Percentiles rank a stretch among this genome's conserved stretches.
phyloP scores from a whole-genome alignment of 2,113 vertebrate genomes.

The Myxocyprinus asiaticus region DNA sequence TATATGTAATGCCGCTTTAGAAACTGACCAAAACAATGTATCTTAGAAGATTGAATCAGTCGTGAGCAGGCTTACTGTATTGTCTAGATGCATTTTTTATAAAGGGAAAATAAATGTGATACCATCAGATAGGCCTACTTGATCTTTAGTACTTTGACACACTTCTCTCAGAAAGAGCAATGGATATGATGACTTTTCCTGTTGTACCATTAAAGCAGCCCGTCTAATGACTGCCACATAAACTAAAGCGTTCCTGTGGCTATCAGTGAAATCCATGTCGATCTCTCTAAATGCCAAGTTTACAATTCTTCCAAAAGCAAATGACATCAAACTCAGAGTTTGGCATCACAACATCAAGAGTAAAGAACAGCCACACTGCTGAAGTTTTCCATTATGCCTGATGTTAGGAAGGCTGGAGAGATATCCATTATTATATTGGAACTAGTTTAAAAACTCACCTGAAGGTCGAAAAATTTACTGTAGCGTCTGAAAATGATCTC shows the following conservation, averaged over 20 bases:
- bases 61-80: too few species aligned
- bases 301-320: slow-evolving; percentile 45
- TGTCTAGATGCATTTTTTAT: too few species aligned
- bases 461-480: slow-evolving; percentile 98
- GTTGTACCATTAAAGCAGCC: slow-evolving; percentile 48
- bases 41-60: too few species aligned
- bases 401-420: background rate
- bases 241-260: slow-evolving; percentile 71
- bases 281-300: slow-evolving; percentile 50
- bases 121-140: background rate
- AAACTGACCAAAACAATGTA: too few species aligned
- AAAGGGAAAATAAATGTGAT: background rate
- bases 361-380: background rate
- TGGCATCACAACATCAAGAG: background rate
- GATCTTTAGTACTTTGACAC: background rate
- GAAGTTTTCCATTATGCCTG: background rate
- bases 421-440: background rate
- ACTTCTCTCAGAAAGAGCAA: background rate
- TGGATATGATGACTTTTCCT: slow-evolving; percentile 60
- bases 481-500: slow-evolving; percentile 95
- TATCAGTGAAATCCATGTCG: slow-evolving; percentile 50
- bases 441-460: slow-evolving; percentile 75
- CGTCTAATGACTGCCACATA: slow-evolving; percentile 48
- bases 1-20: too few species aligned
- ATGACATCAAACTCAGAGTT: slow-evolving; percentile 7